Evolutionary conservation across 35 echinoderm and acorn worm species (phyloP), one percentile per base, ranked within the genome.

Genomic region (Holothuria glaberrima): DNA sequence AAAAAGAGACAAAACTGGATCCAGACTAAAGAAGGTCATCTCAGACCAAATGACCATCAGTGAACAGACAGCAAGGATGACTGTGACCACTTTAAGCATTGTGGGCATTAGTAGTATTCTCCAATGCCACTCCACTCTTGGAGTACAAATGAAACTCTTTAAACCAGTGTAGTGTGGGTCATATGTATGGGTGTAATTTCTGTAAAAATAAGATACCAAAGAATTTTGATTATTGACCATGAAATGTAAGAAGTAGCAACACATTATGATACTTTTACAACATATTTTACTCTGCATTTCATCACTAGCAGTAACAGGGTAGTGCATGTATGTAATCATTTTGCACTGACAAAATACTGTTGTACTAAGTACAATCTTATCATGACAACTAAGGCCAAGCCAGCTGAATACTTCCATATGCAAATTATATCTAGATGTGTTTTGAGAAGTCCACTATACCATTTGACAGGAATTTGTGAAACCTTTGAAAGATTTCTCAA

Each of bases 21-120:
- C 71, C 0, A 80, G 94, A 71, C 91, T 95, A 70, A 99, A 99
- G 79, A 99, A 99, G 17, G 97, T 99, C 88, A 99, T 91, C 77
- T 99, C 97, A 0, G 93, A 99, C 97, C 97, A 99, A 18, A 99
- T 93, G 57, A 99, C 97, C 81, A 93, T 90, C 70, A 99, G 66
- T 27, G 97, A 99, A 62, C 92, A 95, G 20, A 91, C 38, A 12
- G 68, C 91, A 56, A 99, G 71, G 30, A 99, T 33, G n/a, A 95
- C 83, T 0, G 97, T 34, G 12, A 93, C 54, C 0, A 91, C 88
- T 63, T 95, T 99, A 0, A 99, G 86, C 59, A 80, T 59, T 4
- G 75, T 69, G 9, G 97, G 97, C 76, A 91, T 90, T 48, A 94
- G 44, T 48, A 94, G 91, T 50, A 99, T 80, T 18, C 75, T 90